phyloP scores from a whole-genome alignment of 2,797 vertebrate species.

The Cygnus olor region DNA sequence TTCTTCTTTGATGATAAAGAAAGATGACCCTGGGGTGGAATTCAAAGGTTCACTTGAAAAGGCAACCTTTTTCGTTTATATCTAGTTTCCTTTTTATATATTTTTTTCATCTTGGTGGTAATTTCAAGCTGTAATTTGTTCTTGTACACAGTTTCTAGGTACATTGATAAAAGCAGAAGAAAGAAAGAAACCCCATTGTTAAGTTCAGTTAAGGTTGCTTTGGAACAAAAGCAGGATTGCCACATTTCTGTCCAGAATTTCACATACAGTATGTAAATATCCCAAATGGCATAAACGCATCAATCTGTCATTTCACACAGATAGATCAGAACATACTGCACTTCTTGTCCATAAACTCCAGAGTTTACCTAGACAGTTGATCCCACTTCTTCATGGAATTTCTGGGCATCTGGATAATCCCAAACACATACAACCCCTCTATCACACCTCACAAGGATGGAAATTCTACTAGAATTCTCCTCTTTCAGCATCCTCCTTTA shows the following conservation, averaged over 20 bases:
- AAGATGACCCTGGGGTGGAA: background rate
- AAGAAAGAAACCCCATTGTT: background rate
- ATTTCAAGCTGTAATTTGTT: background rate
- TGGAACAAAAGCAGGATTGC: background rate
- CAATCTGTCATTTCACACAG: background rate
- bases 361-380: background rate
- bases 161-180: background rate
- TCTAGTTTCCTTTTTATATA: background rate
- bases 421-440: background rate
- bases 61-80: background rate
- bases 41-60: conserved; percentile 24
- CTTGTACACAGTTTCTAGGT: background rate
- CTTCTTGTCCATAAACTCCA: background rate
- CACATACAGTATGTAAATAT: background rate
- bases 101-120: background rate
- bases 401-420: background rate
- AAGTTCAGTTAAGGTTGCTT: background rate
- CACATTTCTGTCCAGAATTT: background rate
- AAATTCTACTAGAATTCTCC: background rate
- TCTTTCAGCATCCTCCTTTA: background rate
- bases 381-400: background rate
- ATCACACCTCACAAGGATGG: background rate
- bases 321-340: background rate
- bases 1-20: conserved; percentile 1
- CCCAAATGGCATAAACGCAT: background rate